phyloP scores from a whole-genome alignment of 2,888 invertebrate species.

The Agrochola circellaris region DNA sequence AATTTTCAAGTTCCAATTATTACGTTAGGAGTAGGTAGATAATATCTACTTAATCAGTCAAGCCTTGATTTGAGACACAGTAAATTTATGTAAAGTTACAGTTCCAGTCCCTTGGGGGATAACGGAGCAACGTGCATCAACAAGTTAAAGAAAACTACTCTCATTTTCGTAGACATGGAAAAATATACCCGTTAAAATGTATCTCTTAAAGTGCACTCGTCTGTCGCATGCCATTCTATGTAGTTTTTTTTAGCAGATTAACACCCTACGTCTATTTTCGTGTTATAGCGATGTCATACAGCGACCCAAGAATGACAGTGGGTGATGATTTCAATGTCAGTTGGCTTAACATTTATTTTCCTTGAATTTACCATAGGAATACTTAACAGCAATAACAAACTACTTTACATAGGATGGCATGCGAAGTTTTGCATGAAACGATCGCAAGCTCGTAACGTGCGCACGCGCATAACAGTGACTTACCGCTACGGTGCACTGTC shows the following conservation, averaged over 20 bases:
- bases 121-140: too few relatives aligned
- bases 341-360: too few relatives aligned
- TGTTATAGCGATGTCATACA: too few relatives aligned
- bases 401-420: constrained; percentile 37
- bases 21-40: neutral
- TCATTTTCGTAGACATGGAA: neutral
- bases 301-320: too few relatives aligned
- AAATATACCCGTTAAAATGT: neutral
- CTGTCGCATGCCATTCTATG: neutral
- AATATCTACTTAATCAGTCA: neutral
- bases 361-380: neutral
- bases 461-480: constrained; percentile 61
- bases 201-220: neutral
- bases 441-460: constrained; percentile 32
- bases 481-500: constrained; percentile 57
- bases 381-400: constrained; percentile 7
- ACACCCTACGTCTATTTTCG: too few relatives aligned
- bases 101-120: neutral
- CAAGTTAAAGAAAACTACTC: neutral
- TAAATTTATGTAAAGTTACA: neutral
- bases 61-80: too few relatives aligned
- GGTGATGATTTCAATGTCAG: too few relatives aligned
- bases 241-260: too few relatives aligned
- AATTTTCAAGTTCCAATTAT: neutral
- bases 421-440: constrained; percentile 50